Percentiles rank a stretch among this genome's conserved stretches.
Conservation (phyloP, 2,888 invertebrate genomes). For the Drosophila neoperkinsi region DNA sequence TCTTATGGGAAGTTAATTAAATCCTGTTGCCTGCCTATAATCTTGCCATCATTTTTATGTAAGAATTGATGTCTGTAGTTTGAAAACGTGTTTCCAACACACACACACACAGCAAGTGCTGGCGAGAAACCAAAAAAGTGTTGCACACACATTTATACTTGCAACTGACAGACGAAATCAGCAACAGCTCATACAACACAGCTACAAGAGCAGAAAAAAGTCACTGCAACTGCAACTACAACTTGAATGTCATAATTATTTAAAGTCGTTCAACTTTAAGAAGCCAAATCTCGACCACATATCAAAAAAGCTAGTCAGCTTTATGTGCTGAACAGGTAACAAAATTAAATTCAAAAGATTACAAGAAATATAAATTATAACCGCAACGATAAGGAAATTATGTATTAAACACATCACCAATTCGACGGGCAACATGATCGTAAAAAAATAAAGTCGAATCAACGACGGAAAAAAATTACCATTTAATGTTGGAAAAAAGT, state of each 20-base stretch:
- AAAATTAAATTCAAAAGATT: constrained; percentile 10
- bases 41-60: constrained; percentile 43
- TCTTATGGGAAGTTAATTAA: constrained; percentile 77
- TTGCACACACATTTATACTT: constrained; percentile 32
- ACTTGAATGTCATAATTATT: constrained; percentile 73
- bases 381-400: constrained; percentile 75
- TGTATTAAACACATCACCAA: constrained; percentile 76
- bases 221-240: constrained; percentile 22
- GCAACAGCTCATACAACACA: constrained; percentile 9
- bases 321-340: constrained; percentile 12
- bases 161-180: constrained; percentile 16
- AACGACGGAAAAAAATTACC: constrained; percentile 70
- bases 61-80: constrained; percentile 31
- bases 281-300: constrained; percentile 67
- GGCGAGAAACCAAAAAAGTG: constrained; percentile 73
- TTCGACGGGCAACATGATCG: constrained; percentile 62
- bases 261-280: constrained; percentile 73
- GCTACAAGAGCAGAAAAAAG: neutral
- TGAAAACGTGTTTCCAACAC: constrained; percentile 56
- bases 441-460: constrained; percentile 28
- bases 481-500: constrained; percentile 69
- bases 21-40: constrained; percentile 39
- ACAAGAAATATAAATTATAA: constrained; percentile 32
- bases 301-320: constrained; percentile 39
- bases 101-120: constrained; percentile 38